Base-by-base conservation (phyloP, 1,140 invertebrate genomes). In the Bradysia coprophila region DNA sequence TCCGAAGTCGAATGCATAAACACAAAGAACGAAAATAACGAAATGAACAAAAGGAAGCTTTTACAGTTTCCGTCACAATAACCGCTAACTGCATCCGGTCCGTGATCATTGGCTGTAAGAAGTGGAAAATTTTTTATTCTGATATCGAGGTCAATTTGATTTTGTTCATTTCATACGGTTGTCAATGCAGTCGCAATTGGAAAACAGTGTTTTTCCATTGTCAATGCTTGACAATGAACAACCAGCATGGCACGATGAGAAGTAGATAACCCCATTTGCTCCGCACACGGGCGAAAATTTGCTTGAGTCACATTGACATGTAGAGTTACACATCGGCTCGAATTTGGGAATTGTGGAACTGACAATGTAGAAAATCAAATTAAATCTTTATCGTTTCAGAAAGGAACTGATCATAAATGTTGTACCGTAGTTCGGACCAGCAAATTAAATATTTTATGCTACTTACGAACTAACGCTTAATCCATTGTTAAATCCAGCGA, bases 1-100 rank as follows among this genome's bases (percentile, higher is more conserved):
- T 93, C 88, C 19, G 81, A 85, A 20, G 84, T 92, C 31, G 88
- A 89, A 61, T 92, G 87, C 45, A 89, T 81, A 61, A 92, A 84
- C 54, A 90, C 87, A 57, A 88, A 79, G 36, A 87, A 66, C 3
- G 85, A 87, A 64, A 91, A 90, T 20, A 91, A 68, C 42, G 81
- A 68, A 49, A 91, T 78, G 60, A 91, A 93, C 55, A 76, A 69
- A 54, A 80, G 73, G 51, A 89, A 84, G 57, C 79, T 81, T 46
- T 67, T 65, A 63, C 85, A 90, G 45, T 81, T 67, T n/a, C 74
- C 67, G 45, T 75, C 70, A 62, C 87, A 91, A 55, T 80, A 79
- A 41, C 85, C 85, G 43, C 72, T 74, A 41, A 59, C 65, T n/a
- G 74, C 74, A 24, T 54, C 53, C 22, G n/a, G n/a, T n/a, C n/a